These are phyloP conservation scores for Blennius ocellaris DNA, from an alignment of 2,113 vertebrate species.

Conservation along the genomic window DNA sequence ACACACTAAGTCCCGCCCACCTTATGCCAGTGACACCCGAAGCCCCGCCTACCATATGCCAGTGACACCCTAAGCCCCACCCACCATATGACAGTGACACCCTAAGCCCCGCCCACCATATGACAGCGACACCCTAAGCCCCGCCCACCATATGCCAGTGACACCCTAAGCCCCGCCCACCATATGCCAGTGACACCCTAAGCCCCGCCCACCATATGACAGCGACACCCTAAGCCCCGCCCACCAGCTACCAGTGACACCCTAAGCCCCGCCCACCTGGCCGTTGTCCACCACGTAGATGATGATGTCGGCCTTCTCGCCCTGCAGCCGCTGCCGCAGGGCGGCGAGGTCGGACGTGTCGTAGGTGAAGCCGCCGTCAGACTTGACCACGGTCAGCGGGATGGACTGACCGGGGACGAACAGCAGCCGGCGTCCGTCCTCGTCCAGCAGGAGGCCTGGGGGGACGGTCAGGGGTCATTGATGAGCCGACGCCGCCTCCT, in stretches of 20 bases:
- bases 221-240: background rate
- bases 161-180: background rate
- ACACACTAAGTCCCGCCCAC: no score
- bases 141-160: no score
- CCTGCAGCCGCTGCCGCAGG: slow-evolving; percentile 86
- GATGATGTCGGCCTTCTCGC: slow-evolving; percentile 90
- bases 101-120: no score
- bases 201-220: no score
- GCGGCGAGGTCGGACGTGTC: slow-evolving; percentile 97
- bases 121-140: no score
- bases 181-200: no score
- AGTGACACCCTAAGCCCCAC: no score
- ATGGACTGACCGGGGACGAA: slow-evolving; percentile 90
- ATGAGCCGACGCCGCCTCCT: no score
- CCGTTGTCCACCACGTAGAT: slow-evolving; percentile 96
- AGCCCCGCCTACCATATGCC: background rate
- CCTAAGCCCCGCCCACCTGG: slow-evolving; percentile 83
- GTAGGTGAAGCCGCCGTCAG: slow-evolving; percentile 95
- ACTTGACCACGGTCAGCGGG: slow-evolving; percentile 93
- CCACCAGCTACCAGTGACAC: no score
- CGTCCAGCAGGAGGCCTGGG: slow-evolving; percentile 89
- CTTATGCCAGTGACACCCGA: no score
- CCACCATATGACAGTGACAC: no score
- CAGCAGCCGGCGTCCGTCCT: slow-evolving; percentile 93
- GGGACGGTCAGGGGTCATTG: background rate